Evolutionary conservation across 2,797 vertebrate genomes (phyloP).

Genomic region (Pampus argenteus): DNA sequence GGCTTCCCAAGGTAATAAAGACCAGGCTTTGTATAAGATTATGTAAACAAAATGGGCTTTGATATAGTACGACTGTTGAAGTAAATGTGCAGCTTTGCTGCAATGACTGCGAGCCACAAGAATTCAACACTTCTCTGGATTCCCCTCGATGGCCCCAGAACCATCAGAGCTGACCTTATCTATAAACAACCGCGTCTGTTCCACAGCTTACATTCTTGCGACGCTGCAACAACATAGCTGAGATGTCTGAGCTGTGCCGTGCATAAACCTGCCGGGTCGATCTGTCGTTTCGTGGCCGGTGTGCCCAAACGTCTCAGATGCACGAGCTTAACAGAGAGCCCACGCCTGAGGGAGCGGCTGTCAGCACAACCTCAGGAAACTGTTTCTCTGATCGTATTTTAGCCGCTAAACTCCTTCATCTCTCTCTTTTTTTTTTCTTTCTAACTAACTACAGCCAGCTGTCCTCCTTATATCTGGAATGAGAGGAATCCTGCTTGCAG

Average conservation of each 20-base stretch:
- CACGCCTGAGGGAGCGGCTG: constrained; percentile 78
- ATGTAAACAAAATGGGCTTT: constrained; percentile 77
- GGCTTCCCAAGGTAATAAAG: constrained; percentile 72
- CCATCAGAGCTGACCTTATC: constrained; percentile 67
- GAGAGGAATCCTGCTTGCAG: constrained; percentile 79
- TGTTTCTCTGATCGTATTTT: constrained; percentile 78
- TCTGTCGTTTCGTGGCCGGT: constrained; percentile 38
- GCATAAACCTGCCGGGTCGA: constrained; percentile 35
- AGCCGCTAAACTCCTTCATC: constrained; percentile 42
- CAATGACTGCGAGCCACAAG: constrained; percentile 69
- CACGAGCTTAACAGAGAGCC: constrained; percentile 44
- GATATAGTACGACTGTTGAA: constrained; percentile 69
- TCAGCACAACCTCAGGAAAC: constrained; percentile 86
- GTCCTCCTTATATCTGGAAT: constrained; percentile 77
- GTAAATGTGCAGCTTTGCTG: constrained; percentile 47
- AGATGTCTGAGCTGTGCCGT: constrained; percentile 63
- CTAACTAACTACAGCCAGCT: constrained; percentile 84
- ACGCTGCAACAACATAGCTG: constrained; percentile 73
- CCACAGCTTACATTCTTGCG: constrained; percentile 69
- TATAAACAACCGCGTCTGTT: constrained; percentile 66
- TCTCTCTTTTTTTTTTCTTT: constrained; percentile 17
- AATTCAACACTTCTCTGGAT: constrained; percentile 69
- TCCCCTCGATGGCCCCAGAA: constrained; percentile 63
- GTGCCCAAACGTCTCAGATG: constrained; percentile 40
- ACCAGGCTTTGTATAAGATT: constrained; percentile 72